These are phyloP conservation scores for Sussaba pulchella DNA, from an alignment of 2,888 invertebrate genomes.

Conservation along the genomic window DNA sequence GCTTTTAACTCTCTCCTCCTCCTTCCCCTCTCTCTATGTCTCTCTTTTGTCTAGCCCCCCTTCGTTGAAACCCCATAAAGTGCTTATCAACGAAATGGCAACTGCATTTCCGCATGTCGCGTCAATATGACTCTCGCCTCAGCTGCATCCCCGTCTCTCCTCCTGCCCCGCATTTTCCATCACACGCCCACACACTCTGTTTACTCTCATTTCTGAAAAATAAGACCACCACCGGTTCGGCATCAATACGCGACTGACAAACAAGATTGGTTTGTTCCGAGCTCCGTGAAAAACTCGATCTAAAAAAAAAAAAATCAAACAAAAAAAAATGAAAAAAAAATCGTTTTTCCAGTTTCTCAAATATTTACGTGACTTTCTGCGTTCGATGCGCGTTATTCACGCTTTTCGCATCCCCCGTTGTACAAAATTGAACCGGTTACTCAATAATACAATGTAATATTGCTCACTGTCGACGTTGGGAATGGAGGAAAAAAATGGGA, in stretches of 20 bases:
- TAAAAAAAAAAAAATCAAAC: background rate
- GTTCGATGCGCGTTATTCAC: slow-evolving; percentile 6
- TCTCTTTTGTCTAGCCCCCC: background rate
- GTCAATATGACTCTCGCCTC: slow-evolving; percentile 38
- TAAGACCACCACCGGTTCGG: slow-evolving; percentile 1
- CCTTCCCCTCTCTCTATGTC: slow-evolving; percentile 11
- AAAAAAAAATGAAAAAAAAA: background rate
- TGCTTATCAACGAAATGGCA: slow-evolving; percentile 64
- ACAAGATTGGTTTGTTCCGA: slow-evolving; percentile 42
- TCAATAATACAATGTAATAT: slow-evolving; percentile 17
- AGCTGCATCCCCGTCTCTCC: background rate
- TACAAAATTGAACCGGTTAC: background rate
- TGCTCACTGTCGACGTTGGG: background rate
- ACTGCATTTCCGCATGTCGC: slow-evolving; percentile 60
- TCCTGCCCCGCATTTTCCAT: background rate
- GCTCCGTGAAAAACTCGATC: background rate
- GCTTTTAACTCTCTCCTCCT: slow-evolving; percentile 19
- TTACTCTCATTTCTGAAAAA: slow-evolving; percentile 3
- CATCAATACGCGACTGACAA: slow-evolving; percentile 29
- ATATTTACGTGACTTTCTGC: background rate
- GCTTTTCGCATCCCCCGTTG: background rate
- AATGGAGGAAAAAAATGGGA: background rate
- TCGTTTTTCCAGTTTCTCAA: slow-evolving; percentile 1
- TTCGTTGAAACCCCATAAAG: slow-evolving; percentile 31
- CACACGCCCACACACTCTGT: background rate